Evolutionary conservation across 2,888 invertebrate species (phyloP).

Genomic region (Nemotelus pantherinus): DNA sequence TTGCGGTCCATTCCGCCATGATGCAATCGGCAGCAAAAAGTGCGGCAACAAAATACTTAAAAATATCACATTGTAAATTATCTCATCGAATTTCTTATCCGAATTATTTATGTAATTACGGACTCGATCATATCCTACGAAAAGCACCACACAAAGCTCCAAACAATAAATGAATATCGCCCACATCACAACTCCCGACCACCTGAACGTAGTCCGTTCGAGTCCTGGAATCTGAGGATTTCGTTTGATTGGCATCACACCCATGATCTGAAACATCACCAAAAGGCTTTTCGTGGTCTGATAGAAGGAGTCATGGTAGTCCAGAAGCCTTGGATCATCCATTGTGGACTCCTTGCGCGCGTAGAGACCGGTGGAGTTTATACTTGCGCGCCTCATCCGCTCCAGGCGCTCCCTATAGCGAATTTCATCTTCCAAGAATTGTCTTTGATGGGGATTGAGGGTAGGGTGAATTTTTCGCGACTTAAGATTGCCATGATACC

Average conservation of each 20-base stretch:
- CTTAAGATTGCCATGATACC: no score
- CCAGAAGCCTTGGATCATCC: slow-evolving; percentile 69
- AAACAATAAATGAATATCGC: slow-evolving; percentile 72
- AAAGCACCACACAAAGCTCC: slow-evolving; percentile 70
- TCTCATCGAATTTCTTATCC: slow-evolving; percentile 77
- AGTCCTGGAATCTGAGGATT: slow-evolving; percentile 67
- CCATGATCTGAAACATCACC: slow-evolving; percentile 79
- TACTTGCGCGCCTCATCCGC: slow-evolving; percentile 46
- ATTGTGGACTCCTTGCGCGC: slow-evolving; percentile 5
- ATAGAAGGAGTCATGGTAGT: slow-evolving; percentile 76
- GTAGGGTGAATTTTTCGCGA: slow-evolving; percentile 56
- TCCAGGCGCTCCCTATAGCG: slow-evolving; percentile 60
- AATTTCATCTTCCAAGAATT: slow-evolving; percentile 62
- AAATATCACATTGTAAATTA: slow-evolving; percentile 79
- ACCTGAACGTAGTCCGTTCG: slow-evolving; percentile 70
- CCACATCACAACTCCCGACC: slow-evolving; percentile 76
- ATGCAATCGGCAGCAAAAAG: slow-evolving; percentile 74
- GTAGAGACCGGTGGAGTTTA: slow-evolving; percentile 15
- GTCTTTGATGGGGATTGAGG: slow-evolving; percentile 64
- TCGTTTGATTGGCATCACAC: slow-evolving; percentile 78
- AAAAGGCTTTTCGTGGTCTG: slow-evolving; percentile 75
- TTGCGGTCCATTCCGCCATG: slow-evolving; percentile 76
- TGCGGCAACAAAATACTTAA: slow-evolving; percentile 77
- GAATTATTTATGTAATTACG: slow-evolving; percentile 68
- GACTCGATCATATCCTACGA: slow-evolving; percentile 68